phyloP scores from a whole-genome alignment of 2,797 vertebrate species.

The Salarias fasciatus region DNA sequence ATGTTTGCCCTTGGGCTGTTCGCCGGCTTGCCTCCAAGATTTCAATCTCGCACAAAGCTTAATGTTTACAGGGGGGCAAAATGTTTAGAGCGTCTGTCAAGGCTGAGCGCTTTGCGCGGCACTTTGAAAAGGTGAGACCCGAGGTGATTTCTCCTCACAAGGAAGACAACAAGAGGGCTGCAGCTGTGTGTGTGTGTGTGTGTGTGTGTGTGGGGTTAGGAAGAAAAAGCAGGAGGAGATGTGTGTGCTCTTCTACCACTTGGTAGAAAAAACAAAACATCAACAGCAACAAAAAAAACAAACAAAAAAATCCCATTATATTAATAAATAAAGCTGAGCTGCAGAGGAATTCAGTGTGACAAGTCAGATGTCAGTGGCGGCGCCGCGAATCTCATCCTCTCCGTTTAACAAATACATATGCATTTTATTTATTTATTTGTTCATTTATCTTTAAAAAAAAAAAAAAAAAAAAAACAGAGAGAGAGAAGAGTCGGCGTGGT shows the following conservation, averaged over 20 bases:
- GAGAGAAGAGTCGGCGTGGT: no score
- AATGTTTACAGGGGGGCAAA: constrained; percentile 68
- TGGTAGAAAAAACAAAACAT: constrained; percentile 33
- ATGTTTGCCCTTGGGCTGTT: constrained; percentile 73
- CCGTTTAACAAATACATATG: constrained; percentile 46
- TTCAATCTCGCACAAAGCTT: constrained; percentile 59
- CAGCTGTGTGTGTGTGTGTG: constrained; percentile 26
- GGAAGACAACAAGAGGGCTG: constrained; percentile 36
- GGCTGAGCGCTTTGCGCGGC: constrained; percentile 48
- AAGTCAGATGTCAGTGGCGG: constrained; percentile 60
- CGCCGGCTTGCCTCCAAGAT: constrained; percentile 58
- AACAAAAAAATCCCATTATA: constrained; percentile 4
- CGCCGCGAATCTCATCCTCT: constrained; percentile 15
- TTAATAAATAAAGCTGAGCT: constrained; percentile 8
- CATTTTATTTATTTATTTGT: no score
- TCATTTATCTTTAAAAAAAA: no score
- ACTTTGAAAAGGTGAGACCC: constrained; percentile 73
- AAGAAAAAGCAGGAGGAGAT: constrained; percentile 42
- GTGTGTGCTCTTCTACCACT: constrained; percentile 59
- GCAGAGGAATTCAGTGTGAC: constrained; percentile 52
- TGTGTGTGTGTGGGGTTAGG: constrained; percentile 35
- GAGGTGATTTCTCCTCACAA: constrained; percentile 72
- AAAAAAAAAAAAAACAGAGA: no score
- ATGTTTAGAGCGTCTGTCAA: constrained; percentile 67
- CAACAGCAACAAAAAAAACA: not conserved